phyloP scores from a whole-genome alignment of 2,113 vertebrate species.

The Aldabrachelys gigantea region DNA sequence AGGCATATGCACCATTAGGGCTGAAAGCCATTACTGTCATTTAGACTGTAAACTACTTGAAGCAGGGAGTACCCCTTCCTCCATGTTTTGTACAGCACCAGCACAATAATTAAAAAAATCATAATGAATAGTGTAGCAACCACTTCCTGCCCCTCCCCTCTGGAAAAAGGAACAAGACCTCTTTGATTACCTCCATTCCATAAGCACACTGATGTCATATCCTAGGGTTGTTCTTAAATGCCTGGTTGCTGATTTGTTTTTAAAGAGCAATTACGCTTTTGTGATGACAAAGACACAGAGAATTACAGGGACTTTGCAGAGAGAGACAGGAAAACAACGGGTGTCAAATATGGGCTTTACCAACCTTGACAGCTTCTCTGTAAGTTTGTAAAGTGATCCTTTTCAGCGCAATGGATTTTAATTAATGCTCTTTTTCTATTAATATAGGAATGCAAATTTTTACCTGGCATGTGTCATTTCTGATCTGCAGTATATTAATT shows the following conservation, averaged over 20 bases:
- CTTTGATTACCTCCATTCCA: not conserved
- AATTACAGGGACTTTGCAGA: not conserved
- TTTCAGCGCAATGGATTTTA: constrained; percentile 29
- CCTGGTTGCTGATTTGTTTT: not conserved
- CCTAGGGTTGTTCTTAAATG: rapidly evolving
- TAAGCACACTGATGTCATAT: rapidly evolving
- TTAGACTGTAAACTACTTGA: not conserved
- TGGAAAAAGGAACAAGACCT: not conserved
- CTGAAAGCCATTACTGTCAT: not conserved
- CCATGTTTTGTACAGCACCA: not conserved
- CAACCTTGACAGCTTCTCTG: not conserved
- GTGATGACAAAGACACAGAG: not conserved
- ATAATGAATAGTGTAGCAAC: not conserved
- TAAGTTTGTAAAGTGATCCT: not conserved
- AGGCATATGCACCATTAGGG: not conserved
- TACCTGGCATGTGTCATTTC: constrained; percentile 27
- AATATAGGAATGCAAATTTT: not conserved
- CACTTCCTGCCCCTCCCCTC: not conserved
- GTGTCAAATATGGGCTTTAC: not conserved
- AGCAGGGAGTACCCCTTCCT: not conserved
- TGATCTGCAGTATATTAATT: constrained; percentile 55
- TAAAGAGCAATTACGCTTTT: not conserved
- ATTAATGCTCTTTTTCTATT: not conserved
- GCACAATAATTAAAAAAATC: rapidly evolving
- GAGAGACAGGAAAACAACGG: constrained; percentile 20